Conservation (phyloP, 1,140 invertebrate species). For the Rhyacophila brunnea region DNA sequence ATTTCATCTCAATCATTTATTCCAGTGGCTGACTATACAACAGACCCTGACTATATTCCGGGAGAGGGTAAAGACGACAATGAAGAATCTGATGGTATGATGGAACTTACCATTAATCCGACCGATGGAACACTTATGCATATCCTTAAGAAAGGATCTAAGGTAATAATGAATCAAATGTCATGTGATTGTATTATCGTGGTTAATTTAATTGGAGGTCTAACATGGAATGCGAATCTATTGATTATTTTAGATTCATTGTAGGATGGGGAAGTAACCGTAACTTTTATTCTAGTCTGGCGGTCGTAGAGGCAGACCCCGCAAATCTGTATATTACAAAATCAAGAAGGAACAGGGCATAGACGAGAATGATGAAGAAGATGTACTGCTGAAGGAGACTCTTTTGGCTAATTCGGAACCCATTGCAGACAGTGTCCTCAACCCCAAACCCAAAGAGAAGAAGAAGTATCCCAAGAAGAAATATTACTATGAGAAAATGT, state of each 20-base stretch:
- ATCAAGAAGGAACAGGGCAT: conserved; percentile 13
- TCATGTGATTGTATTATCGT: no score
- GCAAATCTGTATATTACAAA: conserved; percentile 5
- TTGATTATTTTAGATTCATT: no score
- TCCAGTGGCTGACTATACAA: conserved; percentile 20
- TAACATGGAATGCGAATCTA: no score
- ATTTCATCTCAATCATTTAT: not conserved
- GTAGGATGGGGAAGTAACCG: no score
- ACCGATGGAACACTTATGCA: conserved; percentile 19
- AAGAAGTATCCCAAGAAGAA: conserved; percentile 39
- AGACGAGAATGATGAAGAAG: conserved; percentile 43
- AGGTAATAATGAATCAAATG: no score
- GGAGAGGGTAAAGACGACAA: conserved; percentile 1
- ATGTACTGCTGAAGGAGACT: conserved; percentile 49
- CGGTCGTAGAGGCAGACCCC: conserved; percentile 3
- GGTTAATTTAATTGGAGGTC: no score
- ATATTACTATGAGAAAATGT: conserved; percentile 53
- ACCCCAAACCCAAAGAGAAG: conserved; percentile 45
- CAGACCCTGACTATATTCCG: conserved; percentile 18
- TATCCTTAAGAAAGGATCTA: not conserved
- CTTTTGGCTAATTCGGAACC: conserved; percentile 50
- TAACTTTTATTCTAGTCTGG: not conserved
- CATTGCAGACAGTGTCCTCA: conserved; percentile 47
- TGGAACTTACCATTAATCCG: conserved; percentile 19
- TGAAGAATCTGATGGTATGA: conserved; percentile 2